Base-by-base conservation (phyloP, 2,113 vertebrate genomes). In the Anolis sagrei region DNA sequence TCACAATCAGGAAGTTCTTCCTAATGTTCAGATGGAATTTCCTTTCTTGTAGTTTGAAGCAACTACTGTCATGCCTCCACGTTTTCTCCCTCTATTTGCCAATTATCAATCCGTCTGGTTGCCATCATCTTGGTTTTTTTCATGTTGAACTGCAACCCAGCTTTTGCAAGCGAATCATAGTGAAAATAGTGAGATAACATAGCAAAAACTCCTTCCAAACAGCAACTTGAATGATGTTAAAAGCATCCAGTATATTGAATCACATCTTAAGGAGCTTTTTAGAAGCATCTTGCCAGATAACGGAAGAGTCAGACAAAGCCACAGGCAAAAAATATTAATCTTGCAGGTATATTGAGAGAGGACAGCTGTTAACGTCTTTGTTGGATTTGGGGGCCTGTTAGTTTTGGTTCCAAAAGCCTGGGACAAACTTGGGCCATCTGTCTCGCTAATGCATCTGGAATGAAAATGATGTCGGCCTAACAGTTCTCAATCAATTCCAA, bases 401-500 rank as follows among this genome's bases (percentile, higher is more conserved):
- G 70, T 70, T 91, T 86, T 61, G 14, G 48, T 79, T 78, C 79
- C 87, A 84, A 74, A 75, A 85, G 58, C 88, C 27, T 19, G 32
- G 82, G 81, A 76, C 39, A 13, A 58, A 18, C 75, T 69, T 82
- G 68, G 75, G 44, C 90, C 89, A 62, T 91, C 87, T 87, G 81
- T 88, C 82, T 90, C 49, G 5, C 13, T 89, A 0, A 0, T 61
- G 25, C 64, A 79, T 49, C 87, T 80, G 76, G 80, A 64, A 79
- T 82, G 77, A 85, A 86, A 66, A 78, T 11, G 80, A 66, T 48
- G 2, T 58, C 44, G 34, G 21, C 29, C 21, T 51, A 79, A 85
- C 86, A 74, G 76, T 82, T 89, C 91, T 64, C 48, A 81, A 72
- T 76, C 89, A 74, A 49, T 81, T 85, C 68, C 80, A 89, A 92